These are phyloP conservation scores for Anniella stebbinsi DNA, from an alignment of 2,797 vertebrate genomes.

Conservation along the genomic window DNA sequence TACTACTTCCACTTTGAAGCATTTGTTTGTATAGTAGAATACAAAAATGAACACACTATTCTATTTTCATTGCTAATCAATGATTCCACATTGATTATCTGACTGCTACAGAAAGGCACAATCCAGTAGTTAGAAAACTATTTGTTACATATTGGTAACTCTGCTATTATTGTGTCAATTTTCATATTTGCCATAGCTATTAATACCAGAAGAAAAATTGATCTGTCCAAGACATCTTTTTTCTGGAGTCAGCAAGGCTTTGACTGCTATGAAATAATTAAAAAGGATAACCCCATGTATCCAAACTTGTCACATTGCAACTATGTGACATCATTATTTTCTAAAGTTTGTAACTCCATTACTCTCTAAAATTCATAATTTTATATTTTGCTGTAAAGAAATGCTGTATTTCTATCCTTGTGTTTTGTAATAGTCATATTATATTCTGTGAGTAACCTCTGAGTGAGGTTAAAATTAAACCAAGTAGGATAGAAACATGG, in stretches of 20 bases:
- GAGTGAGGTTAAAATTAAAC: too few relatives aligned
- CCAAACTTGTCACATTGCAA: conserved; percentile 24
- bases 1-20: conserved; percentile 18
- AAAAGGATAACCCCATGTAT: conserved; percentile 5
- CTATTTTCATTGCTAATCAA: conserved; percentile 57
- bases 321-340: background rate
- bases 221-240: background rate
- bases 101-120: conserved; percentile 59
- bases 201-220: background rate
- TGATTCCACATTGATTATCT: conserved; percentile 52
- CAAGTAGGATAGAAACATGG: too few relatives aligned
- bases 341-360: too few relatives aligned
- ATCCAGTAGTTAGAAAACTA: conserved; percentile 65
- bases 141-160: background rate
- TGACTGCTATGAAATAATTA: background rate
- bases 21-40: conserved; percentile 17
- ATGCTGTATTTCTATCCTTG: too few relatives aligned
- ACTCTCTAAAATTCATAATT: background rate
- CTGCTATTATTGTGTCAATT: background rate
- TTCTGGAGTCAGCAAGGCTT: background rate
- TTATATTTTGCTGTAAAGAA: background rate
- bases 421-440: background rate
- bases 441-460: background rate
- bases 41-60: conserved; percentile 42
- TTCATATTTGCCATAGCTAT: background rate